A percentile compares a stretch with the other conserved stretches of the same genome.
phyloP scores from a whole-genome alignment of 2,797 vertebrate genomes.

The Apogon talboti region DNA sequence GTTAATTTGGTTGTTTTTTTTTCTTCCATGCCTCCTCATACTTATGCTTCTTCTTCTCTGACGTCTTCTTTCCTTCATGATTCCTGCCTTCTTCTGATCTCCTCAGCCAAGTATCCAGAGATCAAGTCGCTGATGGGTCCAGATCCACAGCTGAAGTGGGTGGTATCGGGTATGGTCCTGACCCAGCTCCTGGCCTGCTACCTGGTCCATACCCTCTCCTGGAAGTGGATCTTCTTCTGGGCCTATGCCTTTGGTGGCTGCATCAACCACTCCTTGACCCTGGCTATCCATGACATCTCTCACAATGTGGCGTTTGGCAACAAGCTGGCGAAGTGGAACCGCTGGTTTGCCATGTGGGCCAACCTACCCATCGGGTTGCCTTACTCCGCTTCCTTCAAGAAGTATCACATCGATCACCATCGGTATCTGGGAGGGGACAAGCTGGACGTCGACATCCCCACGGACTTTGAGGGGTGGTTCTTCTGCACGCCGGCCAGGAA shows the following conservation, averaged over 20 bases:
- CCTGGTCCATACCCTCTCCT: slow-evolving; percentile 87
- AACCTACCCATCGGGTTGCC: slow-evolving; percentile 95
- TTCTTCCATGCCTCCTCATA: not conserved
- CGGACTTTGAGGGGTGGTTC: slow-evolving; percentile 94
- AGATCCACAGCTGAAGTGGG: slow-evolving; percentile 94
- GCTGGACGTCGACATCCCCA: slow-evolving; percentile 95
- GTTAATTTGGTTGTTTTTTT: not conserved
- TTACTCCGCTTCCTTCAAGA: slow-evolving; percentile 96
- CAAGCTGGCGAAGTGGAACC: slow-evolving; percentile 87
- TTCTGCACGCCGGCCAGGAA: slow-evolving; percentile 93
- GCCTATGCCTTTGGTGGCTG: slow-evolving; percentile 94
- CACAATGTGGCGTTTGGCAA: slow-evolving; percentile 97
- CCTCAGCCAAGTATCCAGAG: slow-evolving; percentile 93
- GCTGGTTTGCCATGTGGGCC: slow-evolving; percentile 96
- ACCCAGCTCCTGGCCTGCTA: slow-evolving; percentile 91
- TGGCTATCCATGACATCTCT: slow-evolving; percentile 98
- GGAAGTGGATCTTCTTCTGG: slow-evolving; percentile 98
- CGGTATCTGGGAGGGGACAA: slow-evolving; percentile 93
- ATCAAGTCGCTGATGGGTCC: slow-evolving; percentile 96
- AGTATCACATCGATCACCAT: slow-evolving; percentile 98
- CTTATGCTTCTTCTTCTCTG: not conserved
- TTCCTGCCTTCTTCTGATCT: slow-evolving; percentile 27
- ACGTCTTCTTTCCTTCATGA: not conserved
- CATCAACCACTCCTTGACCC: slow-evolving; percentile 94
- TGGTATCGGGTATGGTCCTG: slow-evolving; percentile 92